These are phyloP conservation scores for Hirtodrosophila duncani DNA, from an alignment of 2,888 invertebrate genomes.

Conservation along the genomic window DNA sequence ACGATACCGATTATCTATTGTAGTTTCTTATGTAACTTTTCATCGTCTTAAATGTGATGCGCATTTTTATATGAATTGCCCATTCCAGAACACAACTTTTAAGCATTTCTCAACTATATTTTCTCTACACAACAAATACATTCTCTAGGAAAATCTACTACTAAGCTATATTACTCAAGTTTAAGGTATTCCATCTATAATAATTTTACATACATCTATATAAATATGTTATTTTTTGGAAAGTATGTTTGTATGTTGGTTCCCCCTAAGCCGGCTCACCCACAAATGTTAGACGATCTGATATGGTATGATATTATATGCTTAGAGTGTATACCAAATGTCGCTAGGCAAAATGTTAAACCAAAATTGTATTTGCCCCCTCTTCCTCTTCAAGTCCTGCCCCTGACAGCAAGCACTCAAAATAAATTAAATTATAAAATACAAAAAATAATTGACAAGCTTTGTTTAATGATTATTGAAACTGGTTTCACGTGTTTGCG, in stretches of 20 bases:
- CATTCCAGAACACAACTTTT: too few relatives aligned
- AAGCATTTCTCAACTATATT: too few relatives aligned
- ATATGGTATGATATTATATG: constrained; percentile 51
- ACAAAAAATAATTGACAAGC: constrained; percentile 9
- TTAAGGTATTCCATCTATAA: constrained; percentile 49
- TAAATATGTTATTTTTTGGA: constrained; percentile 22
- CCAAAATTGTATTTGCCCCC: too few relatives aligned
- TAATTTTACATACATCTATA: constrained; percentile 13
- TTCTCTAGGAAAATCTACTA: constrained; percentile 42
- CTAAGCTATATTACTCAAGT: constrained; percentile 37
- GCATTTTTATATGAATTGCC: too few relatives aligned
- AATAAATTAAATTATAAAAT: constrained; percentile 66
- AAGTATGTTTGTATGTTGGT: constrained; percentile 45
- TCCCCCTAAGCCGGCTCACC: constrained; percentile 13
- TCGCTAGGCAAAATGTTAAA: neutral
- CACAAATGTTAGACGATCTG: constrained; percentile 21
- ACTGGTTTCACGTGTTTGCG: neutral
- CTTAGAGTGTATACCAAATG: constrained; percentile 39
- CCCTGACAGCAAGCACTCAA: constrained; percentile 37
- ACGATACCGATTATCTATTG: too few relatives aligned
- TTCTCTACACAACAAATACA: too few relatives aligned
- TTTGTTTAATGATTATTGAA: too few relatives aligned
- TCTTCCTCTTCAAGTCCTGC: too few relatives aligned
- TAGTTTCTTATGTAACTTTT: too few relatives aligned
- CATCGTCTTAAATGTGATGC: too few relatives aligned